Base-by-base conservation (phyloP, 2,888 invertebrate species). In the Bombylius major region DNA sequence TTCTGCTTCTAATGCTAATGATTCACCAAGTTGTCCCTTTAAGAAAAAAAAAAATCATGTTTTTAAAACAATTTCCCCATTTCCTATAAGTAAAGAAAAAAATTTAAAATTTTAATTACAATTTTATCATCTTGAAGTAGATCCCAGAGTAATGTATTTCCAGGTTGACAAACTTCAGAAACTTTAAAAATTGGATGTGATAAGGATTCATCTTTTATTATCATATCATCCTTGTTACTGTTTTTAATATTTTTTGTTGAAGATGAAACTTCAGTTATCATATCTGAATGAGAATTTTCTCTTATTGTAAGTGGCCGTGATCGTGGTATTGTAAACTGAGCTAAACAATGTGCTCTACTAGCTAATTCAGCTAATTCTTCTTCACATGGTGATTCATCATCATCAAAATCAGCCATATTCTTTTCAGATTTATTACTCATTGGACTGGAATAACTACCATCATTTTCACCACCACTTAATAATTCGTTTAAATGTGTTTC, bases 111-210 rank as follows among this genome's bases (percentile, higher is more conserved):
- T 14, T 14, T 14, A 14, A n/a, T 45, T 45, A 86, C 87, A 70
- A 92, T 91, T 76, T 85, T 86, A 65, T 89, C 88, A 71, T 95
- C 94, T 73, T 94, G 94, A 61, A 96, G 77, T 60, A 96, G 77
- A 76, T 96, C 95, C 95, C 95, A 96, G 4, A 96, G 79, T 60
- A 96, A 76, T 7, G 95, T 96, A 70, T 89, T 90, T 3, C 95
- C 95, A 47, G 91, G 89, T 64, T 89, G 85, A 70, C 94, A 94
- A 34, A 95, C 92, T 65, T 87, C 84, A 62, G 66, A 69, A 6
- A 73, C 66, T 62, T 71, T 71, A 47, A 72, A 73, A 11, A 69
- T 66, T 3, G 69, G 70, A 54, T 69, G 70, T 39, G 60, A 9
- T 23, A 56, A 58, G 9, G 57, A 58, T 39, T 59, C 57, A 33